Base-by-base conservation (phyloP, 2,888 invertebrate species). In the Isoperla grammatica region DNA sequence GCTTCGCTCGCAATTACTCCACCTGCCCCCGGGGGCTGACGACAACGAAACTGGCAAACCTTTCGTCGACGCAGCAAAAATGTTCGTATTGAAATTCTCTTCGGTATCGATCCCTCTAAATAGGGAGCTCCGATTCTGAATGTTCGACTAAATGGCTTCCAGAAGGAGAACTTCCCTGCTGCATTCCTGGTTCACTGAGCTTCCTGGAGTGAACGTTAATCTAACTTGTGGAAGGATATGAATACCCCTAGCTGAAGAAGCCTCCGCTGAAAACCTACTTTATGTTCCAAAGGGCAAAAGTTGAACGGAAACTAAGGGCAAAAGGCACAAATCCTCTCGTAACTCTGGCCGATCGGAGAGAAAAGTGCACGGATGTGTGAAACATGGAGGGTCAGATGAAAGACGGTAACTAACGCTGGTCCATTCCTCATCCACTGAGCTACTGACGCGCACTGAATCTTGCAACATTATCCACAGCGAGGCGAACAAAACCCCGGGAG, bases 361-460 rank as follows among this genome's bases (percentile, higher is more conserved):
- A 50, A 50, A 50, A 50, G 53, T 53, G 53, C 53, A 37, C 20
- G 53, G 53, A 39, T 53, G 53, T 53, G 53, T 53, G 53, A 53
- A 37, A 53, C 37, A 53, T 53, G 35, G 53, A 53, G 53, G 53
- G 53, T 53, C 53, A 53, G 53, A 53, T 53, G 53, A 53, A 53
- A 53, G 53, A 53, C 53, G 35, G 53, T 53, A 53, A 53, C 53
- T 53, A 53, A 53, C 35, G 53, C 53, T 37, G 11, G 8, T 37
- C 53, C 53, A 17, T 37, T 20, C 37, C 53, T 53, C 53, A 53
- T 53, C 53, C 39, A 53, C 39, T 53, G 39, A 53, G 39, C 53
- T 53, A 53, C 5, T 29, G 29, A 29, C 29, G 29, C 29, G 29
- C 5, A 29, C 29, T 29, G 29, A 29, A 8, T 4, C 29, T 29